A percentile compares a stretch with the other conserved stretches of the same genome.
These are phyloP conservation scores for Dascyllus trimaculatus DNA, from an alignment of 2,113 vertebrate species.

Conservation along the genomic window DNA sequence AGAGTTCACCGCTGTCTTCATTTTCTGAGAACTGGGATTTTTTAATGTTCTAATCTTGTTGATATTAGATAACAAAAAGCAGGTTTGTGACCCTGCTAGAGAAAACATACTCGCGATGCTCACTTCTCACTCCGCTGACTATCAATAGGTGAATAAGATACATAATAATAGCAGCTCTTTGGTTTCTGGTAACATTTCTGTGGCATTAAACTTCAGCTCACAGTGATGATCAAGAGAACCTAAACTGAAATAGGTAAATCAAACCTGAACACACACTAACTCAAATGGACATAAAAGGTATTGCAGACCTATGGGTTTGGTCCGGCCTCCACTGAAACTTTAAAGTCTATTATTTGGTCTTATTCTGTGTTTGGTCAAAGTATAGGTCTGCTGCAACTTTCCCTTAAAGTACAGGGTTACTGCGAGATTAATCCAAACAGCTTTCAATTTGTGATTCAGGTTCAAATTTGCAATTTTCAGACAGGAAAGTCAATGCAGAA, in stretches of 20 bases:
- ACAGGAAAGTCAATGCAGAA: conserved; percentile 41
- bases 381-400: conserved; percentile 69
- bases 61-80: conserved; percentile 61
- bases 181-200: conserved; percentile 50
- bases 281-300: conserved; percentile 65
- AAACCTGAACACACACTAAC: conserved; percentile 49
- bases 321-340: conserved; percentile 47
- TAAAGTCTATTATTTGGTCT: conserved; percentile 72
- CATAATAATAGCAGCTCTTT: conserved; percentile 57
- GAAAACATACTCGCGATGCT: conserved; percentile 54
- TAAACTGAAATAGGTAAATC: conserved; percentile 50
- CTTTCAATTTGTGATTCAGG: conserved; percentile 56
- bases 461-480: conserved; percentile 66
- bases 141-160: conserved; percentile 53
- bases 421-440: conserved; percentile 42
- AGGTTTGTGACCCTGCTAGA: conserved; percentile 44
- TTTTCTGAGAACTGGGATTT: conserved; percentile 39
- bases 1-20: conserved; percentile 52
- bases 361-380: conserved; percentile 72
- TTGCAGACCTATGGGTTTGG: conserved; percentile 47
- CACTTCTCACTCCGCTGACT: conserved; percentile 60
- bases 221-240: conserved; percentile 49
- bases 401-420: conserved; percentile 63
- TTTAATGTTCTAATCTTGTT: conserved; percentile 44
- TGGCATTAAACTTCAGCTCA: conserved; percentile 65